These are phyloP conservation scores for Sebastes fasciatus DNA, from an alignment of 2,113 vertebrate genomes.

Conservation along the genomic window DNA sequence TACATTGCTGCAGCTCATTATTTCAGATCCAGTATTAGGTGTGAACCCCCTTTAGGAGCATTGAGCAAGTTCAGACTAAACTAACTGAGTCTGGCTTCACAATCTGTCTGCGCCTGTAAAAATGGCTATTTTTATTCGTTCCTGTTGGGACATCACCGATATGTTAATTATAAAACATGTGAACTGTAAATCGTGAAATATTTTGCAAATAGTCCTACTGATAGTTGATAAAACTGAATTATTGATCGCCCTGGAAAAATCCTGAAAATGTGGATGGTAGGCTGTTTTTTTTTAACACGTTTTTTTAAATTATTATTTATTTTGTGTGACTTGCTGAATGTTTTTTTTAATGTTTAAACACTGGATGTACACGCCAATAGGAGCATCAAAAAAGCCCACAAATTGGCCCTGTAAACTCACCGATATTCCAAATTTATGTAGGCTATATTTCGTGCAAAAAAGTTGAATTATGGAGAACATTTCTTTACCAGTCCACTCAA, in stretches of 20 bases:
- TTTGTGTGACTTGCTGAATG: constrained; percentile 83
- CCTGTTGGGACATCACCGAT: constrained; percentile 78
- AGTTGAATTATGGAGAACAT: constrained; percentile 48
- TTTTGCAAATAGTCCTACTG: constrained; percentile 78
- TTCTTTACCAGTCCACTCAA: constrained; percentile 80
- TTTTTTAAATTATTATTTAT: constrained; percentile 57
- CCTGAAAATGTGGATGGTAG: constrained; percentile 64
- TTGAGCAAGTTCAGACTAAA: constrained; percentile 92
- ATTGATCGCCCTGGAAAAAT: constrained; percentile 57
- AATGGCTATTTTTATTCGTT: constrained; percentile 78
- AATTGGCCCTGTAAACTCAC: constrained; percentile 58
- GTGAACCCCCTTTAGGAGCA: constrained; percentile 91
- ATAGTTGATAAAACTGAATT: constrained; percentile 68
- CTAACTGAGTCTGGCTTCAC: constrained; percentile 84
- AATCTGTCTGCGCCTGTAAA: constrained; percentile 86
- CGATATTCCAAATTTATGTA: constrained; percentile 65
- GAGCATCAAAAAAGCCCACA: constrained; percentile 48
- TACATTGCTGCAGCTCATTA: constrained; percentile 92
- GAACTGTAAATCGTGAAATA: constrained; percentile 80
- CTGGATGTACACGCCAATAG: constrained; percentile 68
- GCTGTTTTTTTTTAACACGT: constrained; percentile 46
- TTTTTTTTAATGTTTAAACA: constrained; percentile 77
- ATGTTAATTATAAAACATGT: constrained; percentile 82
- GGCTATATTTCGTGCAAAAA: constrained; percentile 65
- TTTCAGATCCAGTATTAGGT: constrained; percentile 93